A percentile compares a stretch with the other conserved stretches of the same genome.
Evolutionary conservation across 2,113 vertebrate genomes (phyloP).

Genomic region (Strix uralensis): DNA sequence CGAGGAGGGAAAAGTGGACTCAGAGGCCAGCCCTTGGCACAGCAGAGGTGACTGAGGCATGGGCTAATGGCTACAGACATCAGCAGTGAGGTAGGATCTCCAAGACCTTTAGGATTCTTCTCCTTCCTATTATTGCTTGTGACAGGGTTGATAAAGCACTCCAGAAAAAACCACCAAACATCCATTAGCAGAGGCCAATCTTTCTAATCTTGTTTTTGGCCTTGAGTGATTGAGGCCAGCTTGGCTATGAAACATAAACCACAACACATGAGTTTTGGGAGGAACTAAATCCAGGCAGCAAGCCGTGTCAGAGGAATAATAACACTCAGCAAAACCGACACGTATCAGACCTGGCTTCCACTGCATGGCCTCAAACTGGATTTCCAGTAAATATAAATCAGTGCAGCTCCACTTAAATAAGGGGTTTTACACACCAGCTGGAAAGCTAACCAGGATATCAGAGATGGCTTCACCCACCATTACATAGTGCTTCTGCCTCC

Average conservation of each 20-base stretch:
- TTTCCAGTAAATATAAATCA: conserved; percentile 39
- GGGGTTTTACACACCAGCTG: not conserved
- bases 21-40: not conserved
- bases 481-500: not conserved
- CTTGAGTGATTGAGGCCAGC: not conserved
- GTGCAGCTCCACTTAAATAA: not conserved
- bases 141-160: conserved; percentile 17
- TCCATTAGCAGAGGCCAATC: conserved; percentile 1
- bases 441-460: not conserved
- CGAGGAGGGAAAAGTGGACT: not conserved
- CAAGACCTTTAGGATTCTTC: not conserved
- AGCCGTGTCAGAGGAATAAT: not conserved
- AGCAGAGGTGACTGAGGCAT: not conserved
- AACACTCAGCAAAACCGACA: not conserved
- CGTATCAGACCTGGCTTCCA: not conserved
- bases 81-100: not conserved
- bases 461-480: not conserved
- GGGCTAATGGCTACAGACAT: not conserved
- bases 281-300: conserved; percentile 10
- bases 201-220: conserved; percentile 23
- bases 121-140: not conserved
- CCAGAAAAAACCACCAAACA: not conserved
- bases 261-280: conserved; percentile 29
- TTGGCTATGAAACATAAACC: conserved; percentile 10
- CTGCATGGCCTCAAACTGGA: not conserved